Conservation (phyloP, 2,888 invertebrate genomes). For the Neelides folsomi region DNA sequence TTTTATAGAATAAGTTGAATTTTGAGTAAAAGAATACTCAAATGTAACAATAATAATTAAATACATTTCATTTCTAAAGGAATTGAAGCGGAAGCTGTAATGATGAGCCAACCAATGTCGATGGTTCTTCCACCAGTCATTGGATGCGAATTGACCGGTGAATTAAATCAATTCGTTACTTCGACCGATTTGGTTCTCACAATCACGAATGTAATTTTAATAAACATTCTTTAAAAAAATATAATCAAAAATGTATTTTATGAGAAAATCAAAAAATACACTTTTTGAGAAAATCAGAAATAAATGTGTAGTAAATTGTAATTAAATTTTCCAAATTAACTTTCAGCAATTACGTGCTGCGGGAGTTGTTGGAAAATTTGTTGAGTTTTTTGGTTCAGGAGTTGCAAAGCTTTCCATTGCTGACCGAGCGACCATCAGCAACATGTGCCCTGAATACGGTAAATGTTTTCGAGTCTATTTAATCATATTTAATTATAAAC, state of each 20-base stretch:
- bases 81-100: constrained; percentile 97
- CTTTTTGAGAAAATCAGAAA: not conserved
- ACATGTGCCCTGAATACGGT: constrained; percentile 96
- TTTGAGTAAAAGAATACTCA: no score
- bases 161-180: constrained; percentile 67
- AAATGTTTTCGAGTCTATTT: no score
- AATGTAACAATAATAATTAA: not conserved
- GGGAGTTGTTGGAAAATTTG: constrained; percentile 96
- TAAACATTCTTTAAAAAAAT: no score
- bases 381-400: constrained; percentile 95
- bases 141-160: constrained; percentile 77
- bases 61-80: constrained; percentile 40
- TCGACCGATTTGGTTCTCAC: constrained; percentile 95
- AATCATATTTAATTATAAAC: no score
- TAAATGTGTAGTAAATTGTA: not conserved
- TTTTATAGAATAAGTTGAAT: no score
- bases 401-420: constrained; percentile 82
- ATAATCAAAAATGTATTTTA: not conserved
- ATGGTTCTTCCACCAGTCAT: constrained; percentile 94
- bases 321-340: constrained; percentile 21
- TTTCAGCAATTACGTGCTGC: constrained; percentile 69
- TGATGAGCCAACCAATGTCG: constrained; percentile 93
- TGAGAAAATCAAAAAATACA: not conserved
- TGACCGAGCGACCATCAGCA: constrained; percentile 92
- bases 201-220: constrained; percentile 67